Conservation (phyloP, 2,888 invertebrate genomes). For the Nowickia ferox region DNA sequence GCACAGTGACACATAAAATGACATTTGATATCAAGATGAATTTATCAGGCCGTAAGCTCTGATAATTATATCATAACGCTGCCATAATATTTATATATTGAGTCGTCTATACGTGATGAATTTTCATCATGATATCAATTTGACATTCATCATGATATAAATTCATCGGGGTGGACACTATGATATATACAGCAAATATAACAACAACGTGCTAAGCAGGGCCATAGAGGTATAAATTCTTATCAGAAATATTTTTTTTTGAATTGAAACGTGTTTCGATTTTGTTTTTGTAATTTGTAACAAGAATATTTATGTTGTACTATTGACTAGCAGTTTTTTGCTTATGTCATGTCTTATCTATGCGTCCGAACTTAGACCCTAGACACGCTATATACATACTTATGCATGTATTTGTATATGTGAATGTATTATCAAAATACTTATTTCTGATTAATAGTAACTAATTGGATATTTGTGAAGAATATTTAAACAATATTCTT, state of each 20-base stretch:
- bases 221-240: constrained; percentile 4
- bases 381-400: not conserved
- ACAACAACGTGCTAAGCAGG: not conserved
- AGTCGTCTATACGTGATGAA: too few relatives aligned
- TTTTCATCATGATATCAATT: too few relatives aligned
- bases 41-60: too few relatives aligned
- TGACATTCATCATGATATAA: too few relatives aligned
- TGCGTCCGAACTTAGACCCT: not conserved
- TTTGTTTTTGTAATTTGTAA: not conserved
- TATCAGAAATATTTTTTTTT: not conserved
- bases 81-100: too few relatives aligned
- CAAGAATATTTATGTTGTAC: not conserved
- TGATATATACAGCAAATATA: too few relatives aligned
- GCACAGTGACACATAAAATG: too few relatives aligned
- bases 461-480: not conserved
- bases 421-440: not conserved
- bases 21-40: too few relatives aligned
- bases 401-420: too few relatives aligned
- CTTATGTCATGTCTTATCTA: not conserved
- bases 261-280: not conserved
- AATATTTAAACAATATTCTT: too few relatives aligned
- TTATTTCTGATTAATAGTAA: not conserved
- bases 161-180: too few relatives aligned
- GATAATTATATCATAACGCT: too few relatives aligned
- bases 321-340: not conserved